Evolutionary conservation across 2,888 invertebrate species (phyloP).

Genomic region (Erpobdella octoculata): DNA sequence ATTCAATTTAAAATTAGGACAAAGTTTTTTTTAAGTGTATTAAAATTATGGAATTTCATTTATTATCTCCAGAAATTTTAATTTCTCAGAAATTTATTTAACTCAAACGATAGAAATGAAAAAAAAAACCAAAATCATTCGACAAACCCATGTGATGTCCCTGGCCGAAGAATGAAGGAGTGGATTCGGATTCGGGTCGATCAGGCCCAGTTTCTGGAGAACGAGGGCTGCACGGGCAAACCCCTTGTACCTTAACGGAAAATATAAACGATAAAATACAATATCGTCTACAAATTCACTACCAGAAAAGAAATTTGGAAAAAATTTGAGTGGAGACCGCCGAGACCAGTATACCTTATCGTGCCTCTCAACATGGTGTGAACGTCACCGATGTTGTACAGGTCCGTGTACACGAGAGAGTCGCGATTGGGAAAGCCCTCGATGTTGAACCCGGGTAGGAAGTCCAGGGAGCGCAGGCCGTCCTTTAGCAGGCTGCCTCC

Average conservation of each 20-base stretch:
- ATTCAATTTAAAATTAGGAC: not conserved
- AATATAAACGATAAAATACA: not conserved
- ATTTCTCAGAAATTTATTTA: too few relatives aligned
- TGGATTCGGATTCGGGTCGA: constrained; percentile 77
- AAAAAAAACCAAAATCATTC: not conserved
- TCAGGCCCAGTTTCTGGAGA: constrained; percentile 76
- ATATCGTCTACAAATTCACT: not conserved
- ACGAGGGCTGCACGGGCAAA: constrained; percentile 80
- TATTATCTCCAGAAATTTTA: not conserved
- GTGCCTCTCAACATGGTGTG: constrained; percentile 84
- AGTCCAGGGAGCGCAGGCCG: constrained; percentile 69
- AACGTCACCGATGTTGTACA: constrained; percentile 75
- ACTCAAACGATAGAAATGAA: too few relatives aligned
- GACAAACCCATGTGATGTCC: constrained; percentile 82
- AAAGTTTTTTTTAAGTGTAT: not conserved
- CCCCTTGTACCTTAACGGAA: constrained; percentile 71
- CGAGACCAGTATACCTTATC: constrained; percentile 42
- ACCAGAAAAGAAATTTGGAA: not conserved
- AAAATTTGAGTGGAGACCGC: not conserved
- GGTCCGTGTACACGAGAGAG: constrained; percentile 75
- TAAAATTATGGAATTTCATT: not conserved
- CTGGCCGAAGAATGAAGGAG: constrained; percentile 87
- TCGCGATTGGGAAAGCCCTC: constrained; percentile 95
- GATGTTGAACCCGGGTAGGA: constrained; percentile 88
- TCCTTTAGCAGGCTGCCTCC: constrained; percentile 84